These are phyloP conservation scores for Spinus olivaceus DNA, from an alignment of 2,797 vertebrate species.

Conservation along the genomic window DNA sequence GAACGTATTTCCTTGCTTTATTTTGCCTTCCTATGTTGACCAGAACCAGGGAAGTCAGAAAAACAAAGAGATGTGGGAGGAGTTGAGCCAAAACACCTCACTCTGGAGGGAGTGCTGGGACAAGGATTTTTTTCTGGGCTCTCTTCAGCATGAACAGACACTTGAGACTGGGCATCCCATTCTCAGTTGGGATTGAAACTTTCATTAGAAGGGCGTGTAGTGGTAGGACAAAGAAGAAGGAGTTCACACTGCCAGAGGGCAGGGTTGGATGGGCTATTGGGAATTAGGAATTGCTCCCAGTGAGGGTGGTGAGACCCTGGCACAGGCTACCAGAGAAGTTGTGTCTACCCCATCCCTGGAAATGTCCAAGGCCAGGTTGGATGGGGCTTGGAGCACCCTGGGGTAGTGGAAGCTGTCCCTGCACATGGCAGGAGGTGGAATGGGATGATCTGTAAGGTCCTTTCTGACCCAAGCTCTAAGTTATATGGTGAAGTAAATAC, in stretches of 20 bases:
- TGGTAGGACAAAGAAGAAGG: not conserved
- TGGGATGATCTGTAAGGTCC: not conserved
- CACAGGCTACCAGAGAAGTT: not conserved
- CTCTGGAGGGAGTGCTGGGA: not conserved
- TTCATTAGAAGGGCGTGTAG: not conserved
- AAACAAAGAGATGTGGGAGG: constrained; percentile 28
- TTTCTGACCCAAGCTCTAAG: not conserved
- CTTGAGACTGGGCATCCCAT: not conserved
- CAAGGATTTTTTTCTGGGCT: not conserved
- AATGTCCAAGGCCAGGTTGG: not conserved
- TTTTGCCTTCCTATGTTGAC: constrained; percentile 28
- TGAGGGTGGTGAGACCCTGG: not conserved
- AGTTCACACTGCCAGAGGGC: not conserved
- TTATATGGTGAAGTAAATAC: not conserved
- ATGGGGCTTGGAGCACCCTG: fast-evolving
- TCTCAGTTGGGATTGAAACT: not conserved
- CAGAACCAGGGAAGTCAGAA: constrained; percentile 35
- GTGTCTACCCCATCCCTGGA: not conserved
- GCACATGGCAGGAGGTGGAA: no score
- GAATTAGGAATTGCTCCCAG: not conserved
- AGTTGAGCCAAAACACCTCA: not conserved
- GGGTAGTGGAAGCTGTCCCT: not conserved
- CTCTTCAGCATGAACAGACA: not conserved
- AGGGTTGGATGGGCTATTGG: not conserved
- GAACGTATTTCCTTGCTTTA: constrained; percentile 47